Percentiles rank a stretch among this genome's conserved stretches.
These are phyloP conservation scores for Scrobipalpa atriplicella DNA, from an alignment of 2,888 invertebrate species.

Conservation along the genomic window DNA sequence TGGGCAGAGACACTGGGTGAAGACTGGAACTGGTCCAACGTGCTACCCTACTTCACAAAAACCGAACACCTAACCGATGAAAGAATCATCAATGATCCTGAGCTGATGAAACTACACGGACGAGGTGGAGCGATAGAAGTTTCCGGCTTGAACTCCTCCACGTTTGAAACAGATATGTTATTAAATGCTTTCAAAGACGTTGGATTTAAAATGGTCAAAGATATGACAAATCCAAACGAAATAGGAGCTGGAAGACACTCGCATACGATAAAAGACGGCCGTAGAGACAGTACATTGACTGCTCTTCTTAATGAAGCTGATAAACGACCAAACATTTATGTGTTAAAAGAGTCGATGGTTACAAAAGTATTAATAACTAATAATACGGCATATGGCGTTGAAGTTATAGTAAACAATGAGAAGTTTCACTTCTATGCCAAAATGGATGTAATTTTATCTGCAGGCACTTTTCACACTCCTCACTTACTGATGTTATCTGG, in stretches of 20 bases:
- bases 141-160: conserved; percentile 47
- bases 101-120: conserved; percentile 58
- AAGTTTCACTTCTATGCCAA: conserved; percentile 49
- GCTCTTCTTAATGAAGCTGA: conserved; percentile 54
- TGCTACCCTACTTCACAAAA: conserved; percentile 65
- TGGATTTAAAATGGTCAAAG: conserved; percentile 58
- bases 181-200: conserved; percentile 61
- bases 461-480: conserved; percentile 69
- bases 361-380: conserved; percentile 57
- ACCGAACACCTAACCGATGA: conserved; percentile 66
- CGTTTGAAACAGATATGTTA: conserved; percentile 47
- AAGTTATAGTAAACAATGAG: conserved; percentile 42
- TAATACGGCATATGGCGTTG: conserved; percentile 54
- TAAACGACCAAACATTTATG: conserved; percentile 48
- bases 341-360: conserved; percentile 56
- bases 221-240: conserved; percentile 64
- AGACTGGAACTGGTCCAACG: conserved; percentile 62
- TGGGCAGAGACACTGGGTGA: conserved; percentile 57
- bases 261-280: conserved; percentile 61
- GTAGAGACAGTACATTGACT: conserved; percentile 59
- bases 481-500: conserved; percentile 67
- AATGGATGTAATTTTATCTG: conserved; percentile 63
- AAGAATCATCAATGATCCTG: conserved; percentile 53
- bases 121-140: conserved; percentile 64
- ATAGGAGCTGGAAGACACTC: conserved; percentile 68